Percentiles rank a stretch among this genome's conserved stretches.
phyloP scores from a whole-genome alignment of 2,797 vertebrate genomes.

The Hydrophis major region DNA sequence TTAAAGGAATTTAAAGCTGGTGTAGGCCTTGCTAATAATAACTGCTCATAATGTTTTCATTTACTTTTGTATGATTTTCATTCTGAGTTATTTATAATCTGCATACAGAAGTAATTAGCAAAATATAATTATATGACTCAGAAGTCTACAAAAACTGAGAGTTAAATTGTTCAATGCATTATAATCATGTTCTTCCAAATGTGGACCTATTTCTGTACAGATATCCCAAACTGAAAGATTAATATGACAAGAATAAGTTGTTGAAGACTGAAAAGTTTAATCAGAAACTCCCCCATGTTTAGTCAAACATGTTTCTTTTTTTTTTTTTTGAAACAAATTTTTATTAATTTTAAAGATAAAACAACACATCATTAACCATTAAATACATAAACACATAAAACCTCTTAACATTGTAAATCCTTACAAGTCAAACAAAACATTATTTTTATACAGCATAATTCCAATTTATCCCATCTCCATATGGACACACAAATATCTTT shows the following conservation, averaged over 20 bases:
- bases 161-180: background rate
- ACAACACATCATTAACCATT: too few relatives aligned
- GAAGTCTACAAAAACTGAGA: background rate
- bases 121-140: background rate
- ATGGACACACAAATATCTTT: too few relatives aligned
- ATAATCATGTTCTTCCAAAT: background rate
- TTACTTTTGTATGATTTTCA: background rate
- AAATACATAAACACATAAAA: too few relatives aligned
- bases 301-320: too few relatives aligned
- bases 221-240: background rate
- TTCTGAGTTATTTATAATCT: background rate
- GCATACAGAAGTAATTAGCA: background rate
- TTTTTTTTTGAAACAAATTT: too few relatives aligned
- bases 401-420: too few relatives aligned
- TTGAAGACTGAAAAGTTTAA: too few relatives aligned
- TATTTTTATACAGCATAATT: too few relatives aligned
- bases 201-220: background rate
- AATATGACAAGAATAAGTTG: background rate
- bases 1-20: background rate
- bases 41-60: background rate
- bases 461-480: too few relatives aligned
- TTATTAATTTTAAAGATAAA: too few relatives aligned
- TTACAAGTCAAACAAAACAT: too few relatives aligned
- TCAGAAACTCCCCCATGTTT: too few relatives aligned
- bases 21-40: background rate